Conservation (phyloP, 2,113 vertebrate genomes). For the Leucoraja erinaceus region DNA sequence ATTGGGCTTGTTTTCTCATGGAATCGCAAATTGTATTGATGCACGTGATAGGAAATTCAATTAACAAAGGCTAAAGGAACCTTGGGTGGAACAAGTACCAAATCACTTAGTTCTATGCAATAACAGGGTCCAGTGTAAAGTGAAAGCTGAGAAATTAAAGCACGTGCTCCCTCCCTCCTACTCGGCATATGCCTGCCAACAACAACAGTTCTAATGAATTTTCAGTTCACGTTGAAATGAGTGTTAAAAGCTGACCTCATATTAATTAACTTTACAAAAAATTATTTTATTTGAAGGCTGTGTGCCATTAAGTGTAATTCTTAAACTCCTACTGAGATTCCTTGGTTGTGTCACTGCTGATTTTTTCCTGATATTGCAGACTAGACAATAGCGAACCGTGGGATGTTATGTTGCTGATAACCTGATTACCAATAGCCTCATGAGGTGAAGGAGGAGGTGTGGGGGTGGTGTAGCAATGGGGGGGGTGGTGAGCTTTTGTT, state of each 20-base stretch:
- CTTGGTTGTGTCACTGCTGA: neutral
- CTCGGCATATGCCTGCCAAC: neutral
- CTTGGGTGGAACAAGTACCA: neutral
- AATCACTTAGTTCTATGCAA: neutral
- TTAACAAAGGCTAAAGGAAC: too few relatives aligned
- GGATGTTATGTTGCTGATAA: neutral
- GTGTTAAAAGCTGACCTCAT: neutral
- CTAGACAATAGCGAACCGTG: neutral
- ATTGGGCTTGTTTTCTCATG: neutral
- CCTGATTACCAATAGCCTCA: neutral
- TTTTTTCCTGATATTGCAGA: neutral
- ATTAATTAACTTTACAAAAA: neutral
- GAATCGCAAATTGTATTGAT: neutral
- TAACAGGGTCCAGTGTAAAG: neutral
- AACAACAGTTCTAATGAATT: neutral
- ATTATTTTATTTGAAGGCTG: neutral
- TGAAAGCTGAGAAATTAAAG: neutral
- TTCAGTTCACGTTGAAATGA: too few relatives aligned
- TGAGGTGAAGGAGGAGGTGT: neutral
- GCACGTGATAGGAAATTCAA: neutral
- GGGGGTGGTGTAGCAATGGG: neutral
- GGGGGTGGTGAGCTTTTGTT: neutral
- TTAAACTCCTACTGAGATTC: neutral
- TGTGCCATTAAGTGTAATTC: neutral
- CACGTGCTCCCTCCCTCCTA: neutral